Conservation (phyloP, 2,113 vertebrate genomes). For the Electrona antarctica region DNA sequence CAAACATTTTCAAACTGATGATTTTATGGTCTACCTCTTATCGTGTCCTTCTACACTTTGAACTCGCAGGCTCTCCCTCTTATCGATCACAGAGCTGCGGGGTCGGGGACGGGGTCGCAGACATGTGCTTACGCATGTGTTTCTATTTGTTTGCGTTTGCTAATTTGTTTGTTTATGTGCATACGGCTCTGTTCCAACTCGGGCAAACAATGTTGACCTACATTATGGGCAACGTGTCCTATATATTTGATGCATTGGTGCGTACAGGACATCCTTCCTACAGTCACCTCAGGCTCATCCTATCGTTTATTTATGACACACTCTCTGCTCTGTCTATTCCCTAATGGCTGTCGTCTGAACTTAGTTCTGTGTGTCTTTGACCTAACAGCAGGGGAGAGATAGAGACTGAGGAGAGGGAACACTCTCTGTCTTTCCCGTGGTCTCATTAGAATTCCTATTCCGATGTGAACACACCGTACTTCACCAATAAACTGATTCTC, state of each 20-base stretch:
- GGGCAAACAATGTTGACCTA: slow-evolving; percentile 53
- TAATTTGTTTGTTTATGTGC: slow-evolving; percentile 37
- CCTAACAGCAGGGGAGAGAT: slow-evolving; percentile 18
- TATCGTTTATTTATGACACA: slow-evolving; percentile 72
- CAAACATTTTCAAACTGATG: background rate
- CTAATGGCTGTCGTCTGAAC: slow-evolving; percentile 25
- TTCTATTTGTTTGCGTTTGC: slow-evolving; percentile 36
- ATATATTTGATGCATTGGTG: slow-evolving; percentile 54
- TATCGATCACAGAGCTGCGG: background rate
- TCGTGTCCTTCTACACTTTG: slow-evolving; percentile 34
- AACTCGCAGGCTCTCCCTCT: slow-evolving; percentile 1
- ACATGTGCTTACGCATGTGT: background rate
- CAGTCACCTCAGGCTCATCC: slow-evolving; percentile 57
- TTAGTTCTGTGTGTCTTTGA: slow-evolving; percentile 20
- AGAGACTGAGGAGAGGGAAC: background rate
- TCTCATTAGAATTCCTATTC: background rate
- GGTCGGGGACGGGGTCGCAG: background rate
- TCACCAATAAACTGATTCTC: too few relatives aligned
- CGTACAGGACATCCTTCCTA: slow-evolving; percentile 45
- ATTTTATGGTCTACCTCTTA: slow-evolving; percentile 17
- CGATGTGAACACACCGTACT: too few relatives aligned
- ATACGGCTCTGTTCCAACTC: slow-evolving; percentile 35
- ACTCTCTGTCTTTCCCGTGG: background rate
- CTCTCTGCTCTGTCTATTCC: slow-evolving; percentile 51
- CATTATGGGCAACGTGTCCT: slow-evolving; percentile 33